Evolutionary conservation across 2,113 vertebrate species (phyloP).

Genomic region (Mus pahari): DNA sequence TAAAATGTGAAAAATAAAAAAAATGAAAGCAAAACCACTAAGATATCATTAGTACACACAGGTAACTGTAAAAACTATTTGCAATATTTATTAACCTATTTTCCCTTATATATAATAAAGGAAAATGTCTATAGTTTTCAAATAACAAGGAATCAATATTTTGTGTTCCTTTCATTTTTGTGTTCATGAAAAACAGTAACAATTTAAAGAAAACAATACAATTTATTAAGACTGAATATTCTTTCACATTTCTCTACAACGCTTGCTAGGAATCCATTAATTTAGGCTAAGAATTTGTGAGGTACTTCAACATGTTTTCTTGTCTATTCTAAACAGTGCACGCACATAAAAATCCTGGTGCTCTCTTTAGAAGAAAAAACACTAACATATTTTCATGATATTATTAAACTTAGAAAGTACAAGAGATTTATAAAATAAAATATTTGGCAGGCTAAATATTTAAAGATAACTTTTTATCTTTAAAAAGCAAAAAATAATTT

Average conservation of each 20-base stretch:
- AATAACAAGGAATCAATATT: not conserved
- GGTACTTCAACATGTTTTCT: not conserved
- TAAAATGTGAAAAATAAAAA: not conserved
- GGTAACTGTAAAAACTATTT: not conserved
- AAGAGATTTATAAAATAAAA: constrained; percentile 11
- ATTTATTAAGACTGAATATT: not conserved
- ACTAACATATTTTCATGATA: not conserved
- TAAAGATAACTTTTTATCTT: not conserved
- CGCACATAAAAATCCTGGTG: not conserved
- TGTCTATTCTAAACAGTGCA: not conserved
- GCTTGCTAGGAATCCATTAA: not conserved
- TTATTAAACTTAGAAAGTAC: not conserved
- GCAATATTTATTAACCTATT: not conserved
- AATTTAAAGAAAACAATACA: not conserved
- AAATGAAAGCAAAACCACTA: not conserved
- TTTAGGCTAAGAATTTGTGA: not conserved
- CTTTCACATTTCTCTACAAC: not conserved
- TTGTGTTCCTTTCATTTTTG: not conserved
- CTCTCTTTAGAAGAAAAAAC: not conserved
- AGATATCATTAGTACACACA: not conserved
- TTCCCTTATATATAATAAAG: not conserved
- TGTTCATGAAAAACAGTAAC: not conserved
- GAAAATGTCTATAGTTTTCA: not conserved
- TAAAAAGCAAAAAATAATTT: not conserved
- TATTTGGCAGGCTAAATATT: not conserved